Conservation (phyloP, 2,888 invertebrate genomes). For the Ametastegia equiseti region DNA sequence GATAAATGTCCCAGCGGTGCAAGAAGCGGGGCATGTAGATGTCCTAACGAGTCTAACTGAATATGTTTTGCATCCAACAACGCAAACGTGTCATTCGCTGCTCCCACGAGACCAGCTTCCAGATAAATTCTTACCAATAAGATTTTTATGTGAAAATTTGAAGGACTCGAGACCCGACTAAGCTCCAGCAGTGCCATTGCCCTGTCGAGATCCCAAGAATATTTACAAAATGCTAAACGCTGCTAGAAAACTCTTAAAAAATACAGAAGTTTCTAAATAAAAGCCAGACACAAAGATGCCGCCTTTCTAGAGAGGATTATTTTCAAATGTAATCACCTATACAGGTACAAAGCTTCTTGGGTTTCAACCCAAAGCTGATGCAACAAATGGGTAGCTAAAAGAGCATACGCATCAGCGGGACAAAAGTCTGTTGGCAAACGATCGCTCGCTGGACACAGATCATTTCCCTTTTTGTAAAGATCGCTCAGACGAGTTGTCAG, state of each 20-base stretch:
- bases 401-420: conserved; percentile 87
- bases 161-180: conserved; percentile 81
- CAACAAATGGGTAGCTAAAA: conserved; percentile 87
- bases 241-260: conserved; percentile 9
- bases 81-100: conserved; percentile 68
- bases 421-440: conserved; percentile 85
- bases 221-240: conserved; percentile 41
- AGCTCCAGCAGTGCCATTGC: conserved; percentile 70
- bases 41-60: conserved; percentile 94
- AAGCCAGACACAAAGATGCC: neutral
- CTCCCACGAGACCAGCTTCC: conserved; percentile 71
- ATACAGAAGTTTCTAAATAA: conserved; percentile 5
- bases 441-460: conserved; percentile 75
- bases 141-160: conserved; percentile 94
- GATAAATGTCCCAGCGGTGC: conserved; percentile 85
- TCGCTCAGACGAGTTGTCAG: conserved; percentile 66
- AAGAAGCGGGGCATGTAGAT: conserved; percentile 87
- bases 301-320: neutral
- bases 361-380: conserved; percentile 78
- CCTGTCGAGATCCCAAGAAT: conserved; percentile 59
- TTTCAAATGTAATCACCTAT: conserved; percentile 58
- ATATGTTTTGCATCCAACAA: conserved; percentile 93
- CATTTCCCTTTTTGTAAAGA: conserved; percentile 69
- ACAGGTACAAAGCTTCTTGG: conserved; percentile 73
- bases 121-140: conserved; percentile 89